Evolutionary conservation across 2,113 vertebrate species (phyloP).

Genomic region (Microcebus lehilahytsara): DNA sequence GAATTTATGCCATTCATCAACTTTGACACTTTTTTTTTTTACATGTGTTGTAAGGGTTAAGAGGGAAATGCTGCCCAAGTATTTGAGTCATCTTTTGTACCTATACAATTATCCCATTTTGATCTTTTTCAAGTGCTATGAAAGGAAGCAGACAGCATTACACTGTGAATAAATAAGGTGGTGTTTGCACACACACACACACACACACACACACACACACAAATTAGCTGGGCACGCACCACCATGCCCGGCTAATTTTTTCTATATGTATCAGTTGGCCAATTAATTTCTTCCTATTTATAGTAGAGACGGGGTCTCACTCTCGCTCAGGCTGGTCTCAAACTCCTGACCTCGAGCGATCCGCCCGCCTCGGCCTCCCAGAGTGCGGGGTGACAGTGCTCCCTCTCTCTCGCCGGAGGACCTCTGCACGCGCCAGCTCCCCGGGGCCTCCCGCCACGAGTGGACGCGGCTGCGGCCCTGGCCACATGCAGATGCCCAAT

Average conservation of each 20-base stretch:
- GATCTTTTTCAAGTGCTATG: neutral
- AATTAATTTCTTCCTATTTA: too few relatives aligned
- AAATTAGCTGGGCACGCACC: too few relatives aligned
- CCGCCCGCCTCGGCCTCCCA: too few relatives aligned
- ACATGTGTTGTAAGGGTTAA: neutral
- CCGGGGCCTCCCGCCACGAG: neutral
- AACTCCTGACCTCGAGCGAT: too few relatives aligned
- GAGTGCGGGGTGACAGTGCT: too few relatives aligned
- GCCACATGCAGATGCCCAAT: neutral
- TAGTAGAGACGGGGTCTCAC: too few relatives aligned
- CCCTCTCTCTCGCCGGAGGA: neutral
- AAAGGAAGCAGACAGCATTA: conserved; percentile 31
- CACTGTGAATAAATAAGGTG: conserved; percentile 60
- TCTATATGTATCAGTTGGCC: too few relatives aligned
- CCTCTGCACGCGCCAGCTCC: neutral
- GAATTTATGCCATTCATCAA: neutral
- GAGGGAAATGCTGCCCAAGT: neutral
- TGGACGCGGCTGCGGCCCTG: neutral
- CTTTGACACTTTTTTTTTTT: conserved; percentile 30
- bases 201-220: too few relatives aligned
- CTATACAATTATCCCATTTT: neutral
- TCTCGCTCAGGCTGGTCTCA: too few relatives aligned
- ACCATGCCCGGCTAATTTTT: too few relatives aligned
- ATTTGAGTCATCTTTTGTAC: conserved; percentile 15
- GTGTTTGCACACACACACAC: neutral